Percentiles rank a stretch among this genome's conserved stretches.
phyloP scores from a whole-genome alignment of 1,140 invertebrate species.

The Bombus difficillimus region DNA sequence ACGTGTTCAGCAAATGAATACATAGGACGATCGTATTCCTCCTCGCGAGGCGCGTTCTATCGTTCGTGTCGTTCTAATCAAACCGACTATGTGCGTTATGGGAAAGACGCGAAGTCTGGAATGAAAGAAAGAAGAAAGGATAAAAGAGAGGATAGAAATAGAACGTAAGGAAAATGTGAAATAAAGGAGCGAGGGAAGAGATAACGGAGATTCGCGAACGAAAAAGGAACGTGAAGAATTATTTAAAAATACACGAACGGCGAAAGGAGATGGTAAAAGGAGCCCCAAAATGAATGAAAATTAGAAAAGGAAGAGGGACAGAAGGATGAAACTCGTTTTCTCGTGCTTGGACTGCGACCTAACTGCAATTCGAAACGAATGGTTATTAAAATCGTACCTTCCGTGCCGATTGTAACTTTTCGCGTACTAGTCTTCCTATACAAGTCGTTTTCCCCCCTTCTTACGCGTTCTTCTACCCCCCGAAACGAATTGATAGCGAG shows the following conservation, averaged over 20 bases:
- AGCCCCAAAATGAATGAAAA: too few relatives aligned
- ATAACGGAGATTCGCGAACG: too few relatives aligned
- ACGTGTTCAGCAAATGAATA: slow-evolving; percentile 33
- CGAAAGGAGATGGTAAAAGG: neutral
- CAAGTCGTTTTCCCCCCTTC: neutral
- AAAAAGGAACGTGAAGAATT: too few relatives aligned
- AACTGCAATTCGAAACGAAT: slow-evolving; percentile 57
- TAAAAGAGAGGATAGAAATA: neutral
- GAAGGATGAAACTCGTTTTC: slow-evolving; percentile 8
- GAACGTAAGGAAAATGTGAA: neutral
- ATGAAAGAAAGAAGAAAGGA: neutral
- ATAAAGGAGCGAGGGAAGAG: neutral
- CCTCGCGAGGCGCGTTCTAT: too few relatives aligned
- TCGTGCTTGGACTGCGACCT: slow-evolving; percentile 2
- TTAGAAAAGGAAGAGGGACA: neutral
- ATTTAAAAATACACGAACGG: neutral
- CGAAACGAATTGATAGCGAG: slow-evolving; percentile 30
- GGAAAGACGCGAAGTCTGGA: neutral
- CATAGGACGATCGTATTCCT: neutral
- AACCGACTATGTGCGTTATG: neutral
- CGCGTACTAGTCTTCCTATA: slow-evolving; percentile 15
- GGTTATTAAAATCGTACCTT: slow-evolving; percentile 60
- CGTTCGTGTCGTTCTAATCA: neutral
- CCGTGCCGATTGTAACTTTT: slow-evolving; percentile 11
- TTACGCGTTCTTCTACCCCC: neutral